Conservation (phyloP, 2,888 invertebrate genomes). For the Patella ulyssiponensis region DNA sequence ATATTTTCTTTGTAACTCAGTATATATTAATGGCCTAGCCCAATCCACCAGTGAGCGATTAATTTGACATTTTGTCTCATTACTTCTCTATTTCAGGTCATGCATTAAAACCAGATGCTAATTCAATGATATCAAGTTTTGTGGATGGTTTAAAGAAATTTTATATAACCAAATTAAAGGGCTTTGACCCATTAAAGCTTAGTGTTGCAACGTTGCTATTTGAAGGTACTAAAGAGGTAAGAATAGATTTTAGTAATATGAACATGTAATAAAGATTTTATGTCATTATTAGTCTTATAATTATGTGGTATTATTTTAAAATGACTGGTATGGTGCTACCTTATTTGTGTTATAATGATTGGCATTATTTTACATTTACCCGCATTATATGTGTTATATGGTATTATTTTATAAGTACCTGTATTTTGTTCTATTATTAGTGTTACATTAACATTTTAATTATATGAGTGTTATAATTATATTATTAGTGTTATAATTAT, state of each 20-base stretch:
- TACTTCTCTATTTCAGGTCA: conserved; percentile 63
- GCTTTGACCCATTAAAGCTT: conserved; percentile 84
- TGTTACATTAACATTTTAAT: no score
- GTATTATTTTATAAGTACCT: no score
- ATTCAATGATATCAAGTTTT: conserved; percentile 78
- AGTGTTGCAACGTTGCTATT: conserved; percentile 94
- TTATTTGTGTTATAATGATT: no score
- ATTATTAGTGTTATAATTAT: no score
- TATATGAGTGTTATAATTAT: no score
- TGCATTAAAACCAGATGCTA: conserved; percentile 73
- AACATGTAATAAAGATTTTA: background rate
- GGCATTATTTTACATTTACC: background rate
- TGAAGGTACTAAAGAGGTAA: conserved; percentile 79
- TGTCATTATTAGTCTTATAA: background rate
- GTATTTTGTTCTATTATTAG: no score
- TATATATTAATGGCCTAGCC: no score
- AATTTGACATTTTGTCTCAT: no score
- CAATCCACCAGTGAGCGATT: no score
- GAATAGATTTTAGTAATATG: conserved; percentile 9
- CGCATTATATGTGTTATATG: background rate
- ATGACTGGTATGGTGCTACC: no score
- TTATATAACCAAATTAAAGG: conserved; percentile 90
- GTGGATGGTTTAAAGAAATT: conserved; percentile 87
- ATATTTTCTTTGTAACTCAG: no score
- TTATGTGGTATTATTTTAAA: no score